Base-by-base conservation (phyloP, 92 coral and sea anemone genomes). In the Epizoanthus illoricatus region DNA sequence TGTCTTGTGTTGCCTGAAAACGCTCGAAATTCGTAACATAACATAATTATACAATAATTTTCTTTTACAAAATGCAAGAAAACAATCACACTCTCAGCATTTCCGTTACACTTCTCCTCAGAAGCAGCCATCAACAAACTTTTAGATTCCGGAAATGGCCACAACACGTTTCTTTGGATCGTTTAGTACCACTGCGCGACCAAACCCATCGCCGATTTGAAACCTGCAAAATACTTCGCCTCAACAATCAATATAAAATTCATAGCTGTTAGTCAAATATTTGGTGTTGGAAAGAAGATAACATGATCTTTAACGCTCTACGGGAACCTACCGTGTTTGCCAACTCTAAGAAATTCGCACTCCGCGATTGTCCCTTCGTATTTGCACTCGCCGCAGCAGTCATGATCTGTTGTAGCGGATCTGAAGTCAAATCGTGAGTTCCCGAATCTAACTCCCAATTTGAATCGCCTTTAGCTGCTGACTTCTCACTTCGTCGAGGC, bases 321-420 rank as follows among this genome's bases (percentile, higher is more conserved):
- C 39, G 58, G 69, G 58, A 78, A 90, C 99, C 94, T 70, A 96
- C 99, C 88, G 99, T 96, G 82, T 94, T 96, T 76, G 99, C 99
- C 68, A 96, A 85, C 62, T 96, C 99, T 65, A 96, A 88, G 81
- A 96, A 96, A 86, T 96, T 96, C 52, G 98, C 88, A 59, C 94
- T 89, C 45, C 99, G 84, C 1, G 97, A 90, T 55, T 88, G 94
- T 84, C 97, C 97, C 67, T 92, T 92, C 21, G 92, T 52, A 45
- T 74, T 79, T 76, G 82, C 82, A 70, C 61, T 78, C 59, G 71
- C 71, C 1, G 97, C 97, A 43, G 93, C 97, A 23, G 97, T 83
- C 94, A 92, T 92, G 16, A 92, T 89, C 74, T 93, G 97, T 72
- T 93, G 94, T 65, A 93, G 67, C 12, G 92, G 94, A 84, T 93